These are phyloP conservation scores for Scolanthus callimorphus DNA, from an alignment of 92 coral and sea anemone species.

Conservation along the genomic window DNA sequence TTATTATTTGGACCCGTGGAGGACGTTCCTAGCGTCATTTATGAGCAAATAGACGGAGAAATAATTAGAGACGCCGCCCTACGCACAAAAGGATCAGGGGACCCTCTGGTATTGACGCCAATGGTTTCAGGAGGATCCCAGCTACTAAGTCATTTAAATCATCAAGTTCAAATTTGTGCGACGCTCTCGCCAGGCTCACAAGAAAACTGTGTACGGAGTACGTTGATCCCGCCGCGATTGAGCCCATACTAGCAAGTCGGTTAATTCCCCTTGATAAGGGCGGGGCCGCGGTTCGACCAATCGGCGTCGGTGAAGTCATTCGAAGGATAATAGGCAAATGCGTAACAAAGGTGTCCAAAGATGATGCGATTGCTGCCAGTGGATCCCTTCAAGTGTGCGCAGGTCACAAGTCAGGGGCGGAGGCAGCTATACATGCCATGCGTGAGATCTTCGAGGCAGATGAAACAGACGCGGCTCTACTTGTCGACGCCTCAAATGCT, in stretches of 20 bases:
- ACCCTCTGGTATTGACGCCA: slow-evolving; percentile 37
- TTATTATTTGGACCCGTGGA: slow-evolving; percentile 29
- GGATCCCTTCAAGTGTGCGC: background rate
- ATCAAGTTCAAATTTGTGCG: slow-evolving; percentile 19
- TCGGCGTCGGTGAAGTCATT: background rate
- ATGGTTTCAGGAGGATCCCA: slow-evolving; percentile 38
- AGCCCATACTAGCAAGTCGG: slow-evolving; percentile 2
- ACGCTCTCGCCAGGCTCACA: slow-evolving; percentile 38
- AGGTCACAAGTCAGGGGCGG: background rate
- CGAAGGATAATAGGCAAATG: background rate
- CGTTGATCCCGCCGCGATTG: background rate
- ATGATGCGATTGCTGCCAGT: background rate
- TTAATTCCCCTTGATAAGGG: slow-evolving; percentile 7
- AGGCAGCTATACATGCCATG: background rate
- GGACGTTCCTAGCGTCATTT: slow-evolving; percentile 33
- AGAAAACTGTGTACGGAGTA: slow-evolving; percentile 33
- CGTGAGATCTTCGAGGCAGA: background rate
- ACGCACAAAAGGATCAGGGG: slow-evolving; percentile 46
- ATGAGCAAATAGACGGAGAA: slow-evolving; percentile 29
- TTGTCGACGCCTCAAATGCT: background rate
- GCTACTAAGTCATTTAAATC: slow-evolving; percentile 40
- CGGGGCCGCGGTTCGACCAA: background rate
- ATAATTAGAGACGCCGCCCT: slow-evolving; percentile 41
- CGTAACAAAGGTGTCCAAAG: background rate
- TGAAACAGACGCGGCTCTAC: background rate